phyloP scores from a whole-genome alignment of 2,888 invertebrate species.

The Cataglyphis albicans region DNA sequence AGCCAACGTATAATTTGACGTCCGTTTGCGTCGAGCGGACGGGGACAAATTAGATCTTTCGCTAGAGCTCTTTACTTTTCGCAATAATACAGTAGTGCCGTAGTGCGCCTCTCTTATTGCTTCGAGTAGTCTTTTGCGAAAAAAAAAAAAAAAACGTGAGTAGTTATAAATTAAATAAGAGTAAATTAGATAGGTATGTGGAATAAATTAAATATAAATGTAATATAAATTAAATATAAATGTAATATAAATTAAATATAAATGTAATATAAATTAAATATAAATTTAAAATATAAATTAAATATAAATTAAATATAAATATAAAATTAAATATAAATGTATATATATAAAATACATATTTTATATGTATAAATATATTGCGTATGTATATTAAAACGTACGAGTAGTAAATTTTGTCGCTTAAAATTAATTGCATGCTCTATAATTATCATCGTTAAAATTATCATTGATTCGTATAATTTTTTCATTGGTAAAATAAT shows the following conservation, averaged over 20 bases:
- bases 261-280: too few relatives aligned
- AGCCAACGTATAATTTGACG: slow-evolving; percentile 24
- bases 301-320: too few relatives aligned
- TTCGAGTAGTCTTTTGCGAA: background rate
- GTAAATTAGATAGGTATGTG: background rate
- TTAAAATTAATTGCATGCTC: background rate
- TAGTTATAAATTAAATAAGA: background rate
- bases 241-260: background rate
- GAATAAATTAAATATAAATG: background rate
- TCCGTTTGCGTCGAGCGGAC: background rate
- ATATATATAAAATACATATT: background rate
- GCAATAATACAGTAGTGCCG: background rate
- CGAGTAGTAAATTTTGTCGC: background rate
- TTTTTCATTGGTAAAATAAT: background rate
- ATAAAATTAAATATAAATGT: background rate
- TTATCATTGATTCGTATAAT: background rate
- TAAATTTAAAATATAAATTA: too few relatives aligned
- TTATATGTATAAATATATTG: background rate
- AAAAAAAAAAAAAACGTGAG: background rate
- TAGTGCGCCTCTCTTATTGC: background rate
- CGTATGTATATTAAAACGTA: background rate
- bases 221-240: background rate
- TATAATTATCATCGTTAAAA: background rate
- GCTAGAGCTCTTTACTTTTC: background rate
- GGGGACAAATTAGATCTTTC: slow-evolving; percentile 16